Evolutionary conservation across 2,888 invertebrate species (phyloP).

Genomic region (Allacma fusca): DNA sequence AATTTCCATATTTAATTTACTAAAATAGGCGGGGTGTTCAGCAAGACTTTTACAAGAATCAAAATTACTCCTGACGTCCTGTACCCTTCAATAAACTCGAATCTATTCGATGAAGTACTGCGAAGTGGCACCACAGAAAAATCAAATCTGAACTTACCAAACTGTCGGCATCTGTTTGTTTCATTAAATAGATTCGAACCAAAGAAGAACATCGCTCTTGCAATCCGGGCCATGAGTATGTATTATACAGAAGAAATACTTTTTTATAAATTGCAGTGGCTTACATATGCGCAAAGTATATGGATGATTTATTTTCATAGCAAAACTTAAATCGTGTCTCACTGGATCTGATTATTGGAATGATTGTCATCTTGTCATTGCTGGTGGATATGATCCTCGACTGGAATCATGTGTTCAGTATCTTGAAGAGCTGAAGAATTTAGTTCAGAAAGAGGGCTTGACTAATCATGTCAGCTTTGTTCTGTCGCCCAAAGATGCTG

Average conservation of each 20-base stretch:
- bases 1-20: background rate
- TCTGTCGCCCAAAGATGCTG: constrained; percentile 84
- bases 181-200: constrained; percentile 97
- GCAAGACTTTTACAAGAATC: constrained; percentile 81
- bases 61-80: constrained; percentile 78
- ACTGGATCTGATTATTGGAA: constrained; percentile 66
- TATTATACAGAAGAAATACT: constrained; percentile 10
- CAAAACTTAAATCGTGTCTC: constrained; percentile 57
- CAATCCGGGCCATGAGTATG: constrained; percentile 79
- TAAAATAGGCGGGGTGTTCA: constrained; percentile 76
- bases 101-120: constrained; percentile 72
- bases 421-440: constrained; percentile 76
- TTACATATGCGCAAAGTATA: background rate
- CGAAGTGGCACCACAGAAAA: constrained; percentile 56
- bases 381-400: constrained; percentile 94
- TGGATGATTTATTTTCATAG: constrained; percentile 41
- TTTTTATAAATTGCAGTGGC: background rate
- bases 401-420: constrained; percentile 88
- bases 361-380: constrained; percentile 84
- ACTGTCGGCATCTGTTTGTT: constrained; percentile 73
- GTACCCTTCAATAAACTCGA: constrained; percentile 92
- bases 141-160: constrained; percentile 59
- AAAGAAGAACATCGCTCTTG: constrained; percentile 92
- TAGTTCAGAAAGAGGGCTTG: constrained; percentile 73
- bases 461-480: constrained; percentile 81